A percentile compares a stretch with the other conserved stretches of the same genome.
Conservation (phyloP, 2,888 invertebrate genomes). For the Eupithecia exiguata region DNA sequence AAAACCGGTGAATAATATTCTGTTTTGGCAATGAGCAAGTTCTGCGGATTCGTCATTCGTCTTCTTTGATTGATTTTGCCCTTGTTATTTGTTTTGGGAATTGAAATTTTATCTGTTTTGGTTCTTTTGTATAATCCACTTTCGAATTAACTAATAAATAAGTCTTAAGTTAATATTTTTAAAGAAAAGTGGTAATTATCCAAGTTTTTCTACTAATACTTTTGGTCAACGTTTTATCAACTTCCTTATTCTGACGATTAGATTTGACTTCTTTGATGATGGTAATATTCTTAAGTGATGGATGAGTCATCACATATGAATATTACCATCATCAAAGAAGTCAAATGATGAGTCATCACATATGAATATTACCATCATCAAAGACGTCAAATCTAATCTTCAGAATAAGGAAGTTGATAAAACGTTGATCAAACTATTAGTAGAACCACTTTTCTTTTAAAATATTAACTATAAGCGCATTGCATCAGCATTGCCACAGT, state of each 20-base stretch:
- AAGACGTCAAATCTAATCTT: no score
- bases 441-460: no score
- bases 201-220: background rate
- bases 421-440: no score
- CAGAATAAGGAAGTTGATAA: no score
- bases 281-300: background rate
- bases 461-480: no score
- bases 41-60: constrained; percentile 5
- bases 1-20: constrained; percentile 43
- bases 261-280: no score
- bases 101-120: background rate
- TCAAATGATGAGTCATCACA: no score
- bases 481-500: no score
- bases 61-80: background rate
- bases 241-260: background rate
- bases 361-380: no score
- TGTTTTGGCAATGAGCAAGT: constrained; percentile 34
- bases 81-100: constrained; percentile 1
- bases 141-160: background rate
- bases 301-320: no score
- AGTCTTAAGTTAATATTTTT: background rate
- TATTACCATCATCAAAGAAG: no score
- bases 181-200: background rate
- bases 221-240: background rate
- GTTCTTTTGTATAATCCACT: background rate